Percentiles rank a stretch among this genome's conserved stretches.
Conservation (phyloP, 2,797 vertebrate species). For the Galago senegalensis region DNA sequence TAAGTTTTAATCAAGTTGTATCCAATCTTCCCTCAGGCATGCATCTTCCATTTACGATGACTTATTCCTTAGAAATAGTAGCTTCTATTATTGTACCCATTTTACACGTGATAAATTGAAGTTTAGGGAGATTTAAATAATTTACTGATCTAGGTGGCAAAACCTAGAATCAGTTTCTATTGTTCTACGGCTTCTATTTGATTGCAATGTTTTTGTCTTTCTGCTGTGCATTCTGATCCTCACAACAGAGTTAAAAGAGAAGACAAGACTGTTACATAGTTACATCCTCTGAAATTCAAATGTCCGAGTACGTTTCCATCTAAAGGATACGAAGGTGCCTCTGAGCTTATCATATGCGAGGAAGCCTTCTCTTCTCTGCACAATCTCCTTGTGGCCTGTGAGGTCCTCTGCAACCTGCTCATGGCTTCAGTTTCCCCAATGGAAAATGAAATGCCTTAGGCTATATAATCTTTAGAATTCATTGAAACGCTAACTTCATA, state of each 20-base stretch:
- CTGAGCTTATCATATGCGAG: not conserved
- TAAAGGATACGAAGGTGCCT: not conserved
- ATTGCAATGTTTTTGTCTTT: not conserved
- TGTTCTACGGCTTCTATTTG: not conserved
- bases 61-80: not conserved
- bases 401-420: not conserved
- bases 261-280: not conserved
- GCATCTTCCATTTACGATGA: not conserved
- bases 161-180: not conserved
- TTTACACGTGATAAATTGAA: not conserved
- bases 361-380: accelerated
- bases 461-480: not conserved
- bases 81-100: not conserved
- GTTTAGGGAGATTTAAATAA: not conserved
- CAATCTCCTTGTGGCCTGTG: not conserved
- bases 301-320: not conserved
- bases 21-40: not conserved
- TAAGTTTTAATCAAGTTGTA: not conserved
- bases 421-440: not conserved
- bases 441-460: not conserved
- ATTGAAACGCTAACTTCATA: not conserved
- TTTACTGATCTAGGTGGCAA: not conserved
- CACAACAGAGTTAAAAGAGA: too few species aligned
- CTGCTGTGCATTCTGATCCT: not conserved
- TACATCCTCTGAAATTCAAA: constrained; percentile 31